These are phyloP conservation scores for Macrophya annulata DNA, from an alignment of 2,888 invertebrate species.

Conservation along the genomic window DNA sequence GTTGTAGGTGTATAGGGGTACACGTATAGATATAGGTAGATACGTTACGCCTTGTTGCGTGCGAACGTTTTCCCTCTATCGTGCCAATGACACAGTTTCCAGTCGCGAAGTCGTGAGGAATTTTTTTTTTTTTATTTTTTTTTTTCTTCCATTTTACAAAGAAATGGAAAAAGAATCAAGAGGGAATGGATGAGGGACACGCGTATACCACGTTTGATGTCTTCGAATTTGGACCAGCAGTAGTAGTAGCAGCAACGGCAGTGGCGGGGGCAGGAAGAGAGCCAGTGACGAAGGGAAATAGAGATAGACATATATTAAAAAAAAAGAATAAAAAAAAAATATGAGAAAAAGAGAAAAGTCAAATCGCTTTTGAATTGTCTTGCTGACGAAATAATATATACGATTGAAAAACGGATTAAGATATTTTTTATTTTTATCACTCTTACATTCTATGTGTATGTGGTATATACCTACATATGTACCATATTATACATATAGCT, in stretches of 20 bases:
- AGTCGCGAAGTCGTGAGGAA: slow-evolving; percentile 39
- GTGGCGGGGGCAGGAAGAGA: background rate
- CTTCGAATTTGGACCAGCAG: slow-evolving; percentile 34
- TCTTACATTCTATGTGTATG: background rate
- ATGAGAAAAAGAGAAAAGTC: background rate
- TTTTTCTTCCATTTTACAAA: slow-evolving; percentile 3
- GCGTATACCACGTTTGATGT: slow-evolving; percentile 44
- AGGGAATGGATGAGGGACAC: background rate
- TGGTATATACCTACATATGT: background rate
- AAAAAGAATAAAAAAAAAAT: background rate
- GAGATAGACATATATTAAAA: background rate
- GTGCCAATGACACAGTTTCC: slow-evolving; percentile 47
- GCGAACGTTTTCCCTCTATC: slow-evolving; percentile 36
- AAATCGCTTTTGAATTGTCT: background rate
- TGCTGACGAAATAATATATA: slow-evolving; percentile 6
- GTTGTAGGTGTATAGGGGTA: background rate
- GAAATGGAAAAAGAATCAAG: slow-evolving; percentile 27
- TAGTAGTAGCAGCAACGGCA: background rate
- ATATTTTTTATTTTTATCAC: slow-evolving; percentile 27
- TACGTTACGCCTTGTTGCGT: slow-evolving; percentile 34
- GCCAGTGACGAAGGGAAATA: background rate
- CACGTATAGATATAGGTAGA: background rate
- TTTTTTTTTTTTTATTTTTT: background rate
- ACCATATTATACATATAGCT: background rate
- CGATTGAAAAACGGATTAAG: slow-evolving; percentile 37